Conservation (phyloP, 64 coral and sea anemone genomes). For the Hydrozoanthus tunicans region DNA sequence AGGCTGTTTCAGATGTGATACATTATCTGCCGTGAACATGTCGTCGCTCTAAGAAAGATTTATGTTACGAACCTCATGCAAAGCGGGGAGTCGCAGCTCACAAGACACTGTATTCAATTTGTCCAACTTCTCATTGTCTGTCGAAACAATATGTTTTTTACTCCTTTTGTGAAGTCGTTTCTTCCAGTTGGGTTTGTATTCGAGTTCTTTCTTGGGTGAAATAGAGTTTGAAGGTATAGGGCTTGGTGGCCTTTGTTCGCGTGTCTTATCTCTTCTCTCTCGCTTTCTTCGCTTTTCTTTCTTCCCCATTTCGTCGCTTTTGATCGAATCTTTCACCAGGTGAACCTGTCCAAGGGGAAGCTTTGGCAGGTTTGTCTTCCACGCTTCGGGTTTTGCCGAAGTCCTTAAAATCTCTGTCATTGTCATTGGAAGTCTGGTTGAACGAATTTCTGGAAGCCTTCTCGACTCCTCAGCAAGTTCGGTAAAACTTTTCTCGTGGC, state of each 20-base stretch:
- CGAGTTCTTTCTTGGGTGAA: slow-evolving; percentile 19
- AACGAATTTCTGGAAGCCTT: slow-evolving; percentile 22
- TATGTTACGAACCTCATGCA: slow-evolving; percentile 45
- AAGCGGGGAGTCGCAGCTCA: slow-evolving; percentile 41
- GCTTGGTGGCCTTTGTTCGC: neutral
- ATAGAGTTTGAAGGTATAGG: slow-evolving; percentile 28
- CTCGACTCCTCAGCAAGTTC: slow-evolving; percentile 38
- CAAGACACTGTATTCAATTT: slow-evolving; percentile 31
- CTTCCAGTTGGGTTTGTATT: slow-evolving; percentile 34
- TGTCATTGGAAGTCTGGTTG: slow-evolving; percentile 38
- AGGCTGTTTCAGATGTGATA: neutral
- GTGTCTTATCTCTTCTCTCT: slow-evolving; percentile 26
- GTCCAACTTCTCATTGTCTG: slow-evolving; percentile 29
- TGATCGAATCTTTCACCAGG: slow-evolving; percentile 42
- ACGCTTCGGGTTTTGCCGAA: slow-evolving; percentile 27
- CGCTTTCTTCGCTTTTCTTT: slow-evolving; percentile 53
- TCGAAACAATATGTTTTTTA: slow-evolving; percentile 40
- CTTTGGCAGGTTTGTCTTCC: slow-evolving; percentile 44
- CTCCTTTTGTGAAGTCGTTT: slow-evolving; percentile 57
- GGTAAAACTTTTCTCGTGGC: slow-evolving; percentile 42
- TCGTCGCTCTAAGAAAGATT: slow-evolving; percentile 10
- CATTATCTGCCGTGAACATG: neutral
- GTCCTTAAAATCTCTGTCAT: slow-evolving; percentile 53
- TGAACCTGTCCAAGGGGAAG: slow-evolving; percentile 43
- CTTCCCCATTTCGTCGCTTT: slow-evolving; percentile 31